These are phyloP conservation scores for Cettia cetti DNA, from an alignment of 2,113 vertebrate genomes.

Conservation along the genomic window DNA sequence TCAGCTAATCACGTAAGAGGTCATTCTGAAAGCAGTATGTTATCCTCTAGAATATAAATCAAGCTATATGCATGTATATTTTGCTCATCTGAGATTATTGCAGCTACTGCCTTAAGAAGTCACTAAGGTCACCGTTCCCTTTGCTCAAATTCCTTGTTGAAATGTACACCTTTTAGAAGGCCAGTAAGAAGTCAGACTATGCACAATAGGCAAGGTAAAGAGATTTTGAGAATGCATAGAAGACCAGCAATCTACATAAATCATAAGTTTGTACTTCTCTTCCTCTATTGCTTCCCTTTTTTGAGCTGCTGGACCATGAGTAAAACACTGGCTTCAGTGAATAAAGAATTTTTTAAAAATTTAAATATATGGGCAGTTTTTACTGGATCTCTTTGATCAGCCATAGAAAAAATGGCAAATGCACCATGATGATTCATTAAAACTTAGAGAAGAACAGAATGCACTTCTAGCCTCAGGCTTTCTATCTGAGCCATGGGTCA, in stretches of 20 bases:
- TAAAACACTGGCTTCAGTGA: neutral
- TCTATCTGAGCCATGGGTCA: neutral
- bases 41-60: neutral
- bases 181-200: neutral
- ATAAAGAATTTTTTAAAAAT: neutral
- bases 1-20: neutral
- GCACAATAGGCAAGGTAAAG: neutral
- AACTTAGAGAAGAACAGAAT: neutral
- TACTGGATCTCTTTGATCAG: neutral
- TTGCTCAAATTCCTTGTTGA: conserved; percentile 2
- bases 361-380: neutral
- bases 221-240: neutral
- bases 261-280: neutral
- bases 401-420: neutral
- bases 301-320: neutral
- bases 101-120: neutral
- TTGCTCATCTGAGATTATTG: neutral
- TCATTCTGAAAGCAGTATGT: neutral
- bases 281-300: neutral
- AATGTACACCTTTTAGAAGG: neutral
- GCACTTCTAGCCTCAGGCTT: neutral
- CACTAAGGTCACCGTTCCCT: neutral
- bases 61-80: neutral
- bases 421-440: neutral
- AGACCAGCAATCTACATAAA: neutral